Evolutionary conservation across 2,797 vertebrate species (phyloP).

Genomic region (Pelodytes ibericus): DNA sequence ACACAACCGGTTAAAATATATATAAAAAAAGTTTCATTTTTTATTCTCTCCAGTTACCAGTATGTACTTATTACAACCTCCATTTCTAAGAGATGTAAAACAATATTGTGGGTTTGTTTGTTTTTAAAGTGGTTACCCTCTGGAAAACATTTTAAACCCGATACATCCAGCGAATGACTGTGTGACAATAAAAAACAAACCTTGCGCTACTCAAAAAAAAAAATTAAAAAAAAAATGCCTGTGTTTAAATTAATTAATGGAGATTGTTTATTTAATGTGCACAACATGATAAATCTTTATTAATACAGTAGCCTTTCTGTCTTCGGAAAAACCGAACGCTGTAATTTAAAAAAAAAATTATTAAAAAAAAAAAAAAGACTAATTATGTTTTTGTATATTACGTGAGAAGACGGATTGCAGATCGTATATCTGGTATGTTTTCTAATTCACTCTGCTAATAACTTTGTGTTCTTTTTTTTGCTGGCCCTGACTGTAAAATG

Average conservation of each 20-base stretch:
- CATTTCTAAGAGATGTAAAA: neutral
- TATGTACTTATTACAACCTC: too few species aligned
- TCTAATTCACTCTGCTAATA: conserved; percentile 47
- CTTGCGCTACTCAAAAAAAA: neutral
- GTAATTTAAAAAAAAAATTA: conserved; percentile 37
- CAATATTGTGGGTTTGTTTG: too few species aligned
- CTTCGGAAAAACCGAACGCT: neutral
- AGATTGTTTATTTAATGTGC: conserved; percentile 8
- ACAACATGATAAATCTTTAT: conserved; percentile 26
- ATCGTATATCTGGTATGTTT: conserved; percentile 34
- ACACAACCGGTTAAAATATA: too few species aligned
- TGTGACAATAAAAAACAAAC: conserved; percentile 31
- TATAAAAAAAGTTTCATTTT: too few species aligned
- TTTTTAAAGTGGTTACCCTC: neutral
- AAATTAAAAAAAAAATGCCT: conserved; percentile 14
- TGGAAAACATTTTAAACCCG: neutral
- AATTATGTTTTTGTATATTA: conserved; percentile 44
- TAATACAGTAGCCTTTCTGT: conserved; percentile 41
- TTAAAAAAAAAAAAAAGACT: conserved; percentile 44
- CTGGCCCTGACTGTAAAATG: conserved; percentile 49
- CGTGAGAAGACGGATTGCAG: conserved; percentile 25
- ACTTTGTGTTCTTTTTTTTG: conserved; percentile 32
- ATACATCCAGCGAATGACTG: neutral
- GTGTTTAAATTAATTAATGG: conserved; percentile 29
- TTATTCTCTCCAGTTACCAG: too few species aligned